Evolutionary conservation across 2,888 invertebrate genomes (phyloP).

Genomic region (Cyrtodaria siliqua): DNA sequence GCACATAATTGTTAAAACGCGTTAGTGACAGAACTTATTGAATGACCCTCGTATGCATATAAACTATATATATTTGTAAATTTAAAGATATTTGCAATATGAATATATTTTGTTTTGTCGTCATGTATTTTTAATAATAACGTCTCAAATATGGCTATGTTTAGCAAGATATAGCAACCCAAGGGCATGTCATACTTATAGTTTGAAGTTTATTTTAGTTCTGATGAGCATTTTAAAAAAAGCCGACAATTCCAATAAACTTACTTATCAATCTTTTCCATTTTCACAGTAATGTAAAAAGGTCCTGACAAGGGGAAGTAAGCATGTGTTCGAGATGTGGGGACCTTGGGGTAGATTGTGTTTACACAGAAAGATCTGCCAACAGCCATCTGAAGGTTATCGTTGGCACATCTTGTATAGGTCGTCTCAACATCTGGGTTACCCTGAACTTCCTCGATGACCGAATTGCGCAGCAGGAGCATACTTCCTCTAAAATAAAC

Average conservation of each 20-base stretch:
- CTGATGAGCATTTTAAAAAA: too few species aligned
- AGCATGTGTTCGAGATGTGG: constrained; percentile 52
- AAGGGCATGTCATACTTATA: not conserved
- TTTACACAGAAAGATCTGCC: constrained; percentile 51
- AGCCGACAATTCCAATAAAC: too few species aligned
- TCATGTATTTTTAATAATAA: too few species aligned
- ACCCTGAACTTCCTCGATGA: constrained; percentile 23
- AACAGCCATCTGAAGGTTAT: constrained; percentile 22
- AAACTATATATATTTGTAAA: too few species aligned
- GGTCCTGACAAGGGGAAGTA: constrained; percentile 72
- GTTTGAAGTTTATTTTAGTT: not conserved
- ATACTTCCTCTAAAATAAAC: constrained; percentile 45
- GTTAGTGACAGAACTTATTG: too few species aligned
- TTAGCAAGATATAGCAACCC: not conserved
- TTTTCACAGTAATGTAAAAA: constrained; percentile 38
- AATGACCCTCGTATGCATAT: too few species aligned
- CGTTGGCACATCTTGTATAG: constrained; percentile 26
- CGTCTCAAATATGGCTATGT: too few species aligned
- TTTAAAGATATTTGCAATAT: too few species aligned
- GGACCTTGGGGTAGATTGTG: constrained; percentile 55
- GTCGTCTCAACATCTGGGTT: constrained; percentile 43
- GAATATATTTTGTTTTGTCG: too few species aligned
- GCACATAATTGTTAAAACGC: too few species aligned
- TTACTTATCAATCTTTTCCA: constrained; percentile 46
- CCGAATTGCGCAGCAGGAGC: constrained; percentile 33